A percentile compares a stretch with the other conserved stretches of the same genome.
These are phyloP conservation scores for Tangara arthus DNA, from an alignment of 2,797 vertebrate species.

Conservation along the genomic window DNA sequence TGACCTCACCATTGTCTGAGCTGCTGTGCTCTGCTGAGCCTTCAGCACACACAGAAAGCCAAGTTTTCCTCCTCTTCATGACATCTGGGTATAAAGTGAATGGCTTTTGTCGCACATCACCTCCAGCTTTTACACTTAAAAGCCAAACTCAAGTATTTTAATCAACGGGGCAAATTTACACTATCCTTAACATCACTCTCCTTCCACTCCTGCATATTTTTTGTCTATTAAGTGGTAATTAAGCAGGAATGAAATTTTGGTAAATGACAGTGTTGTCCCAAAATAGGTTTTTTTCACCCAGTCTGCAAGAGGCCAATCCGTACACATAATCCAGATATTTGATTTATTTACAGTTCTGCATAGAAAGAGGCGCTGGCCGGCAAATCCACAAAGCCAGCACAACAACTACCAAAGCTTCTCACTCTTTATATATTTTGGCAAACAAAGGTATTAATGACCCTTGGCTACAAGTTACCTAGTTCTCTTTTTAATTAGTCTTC, in stretches of 20 bases:
- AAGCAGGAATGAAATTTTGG: fast-evolving
- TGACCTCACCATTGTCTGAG: not conserved
- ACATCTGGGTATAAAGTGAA: not conserved
- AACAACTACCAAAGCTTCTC: not conserved
- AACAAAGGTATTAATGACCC: not conserved
- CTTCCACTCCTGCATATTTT: not conserved
- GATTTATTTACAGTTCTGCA: not conserved
- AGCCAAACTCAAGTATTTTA: not conserved
- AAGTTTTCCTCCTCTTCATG: not conserved
- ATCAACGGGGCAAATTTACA: not conserved
- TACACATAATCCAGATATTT: not conserved
- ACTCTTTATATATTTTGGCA: not conserved
- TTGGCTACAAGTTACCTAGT: not conserved
- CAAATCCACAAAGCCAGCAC: not conserved
- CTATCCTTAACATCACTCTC: not conserved
- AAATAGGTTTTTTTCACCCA: fast-evolving
- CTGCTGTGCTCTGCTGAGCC: not conserved
- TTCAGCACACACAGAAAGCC: not conserved
- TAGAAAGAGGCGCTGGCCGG: not conserved
- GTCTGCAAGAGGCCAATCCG: not conserved
- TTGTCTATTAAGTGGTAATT: fast-evolving
- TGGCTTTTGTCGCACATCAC: fast-evolving
- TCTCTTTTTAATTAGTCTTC: not conserved
- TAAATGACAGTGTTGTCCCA: not conserved
- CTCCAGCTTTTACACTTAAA: not conserved